Conservation (phyloP, 2,888 invertebrate species). For the Mongoloraphidia duomilia region DNA sequence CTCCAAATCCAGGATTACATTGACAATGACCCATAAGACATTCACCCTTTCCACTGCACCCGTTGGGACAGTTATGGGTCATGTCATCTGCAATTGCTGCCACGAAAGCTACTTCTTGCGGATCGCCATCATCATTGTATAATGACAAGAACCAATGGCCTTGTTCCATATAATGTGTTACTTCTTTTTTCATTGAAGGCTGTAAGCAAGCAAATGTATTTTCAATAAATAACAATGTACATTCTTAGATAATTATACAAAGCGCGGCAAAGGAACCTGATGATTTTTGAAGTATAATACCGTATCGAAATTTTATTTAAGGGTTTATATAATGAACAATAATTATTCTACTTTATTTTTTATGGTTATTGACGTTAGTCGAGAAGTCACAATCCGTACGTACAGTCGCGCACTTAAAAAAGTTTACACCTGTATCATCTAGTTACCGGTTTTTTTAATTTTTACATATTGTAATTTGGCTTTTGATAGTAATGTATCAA, state of each 20-base stretch:
- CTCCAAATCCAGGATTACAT: conserved; percentile 92
- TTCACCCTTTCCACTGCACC: conserved; percentile 93
- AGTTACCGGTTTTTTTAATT: too few relatives aligned
- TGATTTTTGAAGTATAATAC: background rate
- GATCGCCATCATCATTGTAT: conserved; percentile 90
- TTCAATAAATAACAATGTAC: conserved; percentile 6
- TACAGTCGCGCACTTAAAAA: too few relatives aligned
- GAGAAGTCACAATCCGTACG: too few relatives aligned
- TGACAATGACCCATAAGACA: conserved; percentile 90
- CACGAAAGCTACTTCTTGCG: conserved; percentile 73
- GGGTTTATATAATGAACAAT: conserved; percentile 9
- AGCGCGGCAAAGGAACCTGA: background rate
- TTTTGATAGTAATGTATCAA: too few relatives aligned
- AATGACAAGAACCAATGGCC: conserved; percentile 94
- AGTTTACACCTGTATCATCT: too few relatives aligned
- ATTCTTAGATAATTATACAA: background rate
- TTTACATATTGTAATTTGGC: too few relatives aligned
- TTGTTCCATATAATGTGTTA: conserved; percentile 88
- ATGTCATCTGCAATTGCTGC: conserved; percentile 78
- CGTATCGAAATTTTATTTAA: background rate
- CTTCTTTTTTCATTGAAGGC: conserved; percentile 80
- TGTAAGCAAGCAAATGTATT: conserved; percentile 24
- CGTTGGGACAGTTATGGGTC: conserved; percentile 91
- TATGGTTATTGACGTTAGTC: too few relatives aligned
- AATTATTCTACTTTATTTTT: conserved; percentile 9